Evolutionary conservation across 2,113 vertebrate species (phyloP).

Genomic region (Spea bombifrons): DNA sequence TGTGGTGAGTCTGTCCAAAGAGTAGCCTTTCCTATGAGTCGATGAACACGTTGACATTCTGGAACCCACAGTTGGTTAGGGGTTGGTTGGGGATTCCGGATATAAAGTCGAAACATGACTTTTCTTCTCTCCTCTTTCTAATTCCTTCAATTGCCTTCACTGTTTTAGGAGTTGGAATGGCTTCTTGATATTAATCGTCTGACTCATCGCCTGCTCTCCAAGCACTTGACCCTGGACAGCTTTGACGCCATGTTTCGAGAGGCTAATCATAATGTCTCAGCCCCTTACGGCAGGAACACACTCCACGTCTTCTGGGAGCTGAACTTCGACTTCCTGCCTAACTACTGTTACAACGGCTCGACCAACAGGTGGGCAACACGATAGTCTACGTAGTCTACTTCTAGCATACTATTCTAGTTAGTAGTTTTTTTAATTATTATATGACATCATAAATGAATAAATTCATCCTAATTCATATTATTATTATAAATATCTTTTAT

Average conservation of each 20-base stretch:
- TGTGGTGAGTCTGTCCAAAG: constrained; percentile 74
- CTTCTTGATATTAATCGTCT: constrained; percentile 94
- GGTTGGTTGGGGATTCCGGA: too few species aligned
- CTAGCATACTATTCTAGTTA: too few species aligned
- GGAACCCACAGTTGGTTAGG: too few species aligned
- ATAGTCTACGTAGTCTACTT: too few species aligned
- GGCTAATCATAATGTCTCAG: constrained; percentile 97
- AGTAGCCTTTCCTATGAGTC: too few species aligned
- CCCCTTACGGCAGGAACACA: constrained; percentile 97
- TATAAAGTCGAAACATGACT: too few species aligned
- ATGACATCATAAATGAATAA: too few species aligned
- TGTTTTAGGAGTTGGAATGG: constrained; percentile 90
- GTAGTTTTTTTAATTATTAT: too few species aligned
- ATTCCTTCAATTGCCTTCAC: constrained; percentile 13
- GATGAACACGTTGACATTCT: too few species aligned
- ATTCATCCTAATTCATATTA: too few species aligned
- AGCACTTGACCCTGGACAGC: constrained; percentile 97
- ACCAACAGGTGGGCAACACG: constrained; percentile 82
- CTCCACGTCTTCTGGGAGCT: constrained; percentile 99
- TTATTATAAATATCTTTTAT: too few species aligned
- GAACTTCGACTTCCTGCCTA: constrained; percentile 97
- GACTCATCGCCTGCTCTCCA: constrained; percentile 91
- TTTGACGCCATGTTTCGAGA: constrained; percentile 99
- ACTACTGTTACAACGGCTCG: constrained; percentile 99
- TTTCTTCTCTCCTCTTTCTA: neutral